A percentile compares a stretch with the other conserved stretches of the same genome.
These are phyloP conservation scores for Tetraneura akinire DNA, from an alignment of 1,140 invertebrate species.

Conservation along the genomic window DNA sequence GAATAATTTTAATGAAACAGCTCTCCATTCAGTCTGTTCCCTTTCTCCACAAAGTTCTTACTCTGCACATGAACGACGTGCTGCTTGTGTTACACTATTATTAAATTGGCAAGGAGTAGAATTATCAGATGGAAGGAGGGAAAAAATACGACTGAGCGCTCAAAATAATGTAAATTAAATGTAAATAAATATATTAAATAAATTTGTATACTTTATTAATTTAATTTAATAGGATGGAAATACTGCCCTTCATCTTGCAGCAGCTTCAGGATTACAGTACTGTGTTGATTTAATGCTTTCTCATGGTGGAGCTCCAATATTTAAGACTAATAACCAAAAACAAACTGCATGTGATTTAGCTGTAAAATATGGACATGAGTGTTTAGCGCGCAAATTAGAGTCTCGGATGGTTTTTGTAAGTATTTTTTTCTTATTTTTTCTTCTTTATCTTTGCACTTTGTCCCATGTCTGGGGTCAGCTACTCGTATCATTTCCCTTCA, in stretches of 20 bases:
- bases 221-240: constrained; percentile 64
- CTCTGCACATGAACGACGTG: constrained; percentile 65
- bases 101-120: constrained; percentile 67
- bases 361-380: constrained; percentile 64
- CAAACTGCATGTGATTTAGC: constrained; percentile 70
- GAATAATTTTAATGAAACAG: constrained; percentile 68
- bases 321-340: constrained; percentile 67
- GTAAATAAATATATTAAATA: constrained; percentile 8
- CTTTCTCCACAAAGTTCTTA: constrained; percentile 62
- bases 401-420: constrained; percentile 74
- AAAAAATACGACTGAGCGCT: constrained; percentile 65
- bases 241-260: constrained; percentile 70
- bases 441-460: too few species aligned
- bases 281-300: constrained; percentile 69
- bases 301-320: constrained; percentile 64
- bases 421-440: constrained; percentile 51
- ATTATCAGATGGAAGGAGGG: constrained; percentile 61
- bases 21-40: constrained; percentile 68
- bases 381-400: constrained; percentile 69
- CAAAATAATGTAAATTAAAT: constrained; percentile 64
- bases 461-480: too few species aligned
- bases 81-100: constrained; percentile 66
- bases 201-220: constrained; percentile 12
- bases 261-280: constrained; percentile 66
- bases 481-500: too few species aligned